phyloP scores from a whole-genome alignment of 2,113 vertebrate genomes.

The Microcebus lehilahytsara region DNA sequence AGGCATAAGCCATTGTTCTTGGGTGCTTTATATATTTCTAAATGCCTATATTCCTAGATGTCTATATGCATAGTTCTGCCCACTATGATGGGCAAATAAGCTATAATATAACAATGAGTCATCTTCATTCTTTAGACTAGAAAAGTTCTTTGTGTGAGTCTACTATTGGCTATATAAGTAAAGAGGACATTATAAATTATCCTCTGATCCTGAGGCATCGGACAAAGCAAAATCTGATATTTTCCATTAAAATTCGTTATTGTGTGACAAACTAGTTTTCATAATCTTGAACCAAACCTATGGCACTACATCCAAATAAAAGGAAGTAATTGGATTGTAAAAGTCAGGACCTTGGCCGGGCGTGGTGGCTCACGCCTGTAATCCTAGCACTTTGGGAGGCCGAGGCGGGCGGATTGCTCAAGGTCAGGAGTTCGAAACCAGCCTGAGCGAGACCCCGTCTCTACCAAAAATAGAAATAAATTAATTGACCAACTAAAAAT shows the following conservation, averaged over 20 bases:
- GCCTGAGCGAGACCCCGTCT: too few species aligned
- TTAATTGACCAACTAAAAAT: too few species aligned
- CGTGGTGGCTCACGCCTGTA: too few species aligned
- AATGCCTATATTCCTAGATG: not conserved
- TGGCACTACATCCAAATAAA: slow-evolving; percentile 42
- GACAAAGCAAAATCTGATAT: slow-evolving; percentile 10
- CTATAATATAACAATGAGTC: not conserved
- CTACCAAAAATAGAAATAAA: too few species aligned
- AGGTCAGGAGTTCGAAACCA: too few species aligned
- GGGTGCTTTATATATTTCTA: not conserved
- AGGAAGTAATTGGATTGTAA: slow-evolving; percentile 57
- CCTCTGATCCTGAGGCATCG: slow-evolving; percentile 10
- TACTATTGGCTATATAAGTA: not conserved
- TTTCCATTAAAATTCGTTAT: slow-evolving; percentile 53
- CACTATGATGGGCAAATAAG: not conserved
- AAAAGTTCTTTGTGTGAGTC: not conserved
- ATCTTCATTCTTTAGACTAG: slow-evolving; percentile 11
- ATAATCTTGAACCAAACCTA: slow-evolving; percentile 46
- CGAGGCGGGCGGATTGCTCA: too few species aligned
- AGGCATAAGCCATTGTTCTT: too few species aligned
- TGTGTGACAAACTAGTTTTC: slow-evolving; percentile 68
- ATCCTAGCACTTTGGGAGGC: too few species aligned
- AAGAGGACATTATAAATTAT: slow-evolving; percentile 52
- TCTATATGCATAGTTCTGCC: not conserved
- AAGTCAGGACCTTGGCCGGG: too few species aligned